Evolutionary conservation across 2,797 vertebrate genomes (phyloP).

Genomic region (Anguilla pacifica): DNA sequence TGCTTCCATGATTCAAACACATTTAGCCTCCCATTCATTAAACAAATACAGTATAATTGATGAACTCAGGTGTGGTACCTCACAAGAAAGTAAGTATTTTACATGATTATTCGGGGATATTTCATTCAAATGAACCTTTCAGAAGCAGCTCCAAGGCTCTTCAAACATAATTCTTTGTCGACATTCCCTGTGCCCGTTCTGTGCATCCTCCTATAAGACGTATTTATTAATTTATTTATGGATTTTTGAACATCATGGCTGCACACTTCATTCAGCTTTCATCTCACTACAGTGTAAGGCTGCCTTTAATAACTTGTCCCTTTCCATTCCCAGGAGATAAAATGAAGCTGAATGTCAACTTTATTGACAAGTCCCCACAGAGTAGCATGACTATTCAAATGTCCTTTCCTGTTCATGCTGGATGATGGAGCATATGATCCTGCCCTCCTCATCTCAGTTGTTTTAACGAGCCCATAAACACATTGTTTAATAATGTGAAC

Average conservation of each 20-base stretch:
- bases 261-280: background rate
- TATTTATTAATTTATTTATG: background rate
- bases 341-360: background rate
- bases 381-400: background rate
- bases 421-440: background rate
- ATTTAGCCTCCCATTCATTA: too few species aligned
- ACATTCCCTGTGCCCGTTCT: background rate
- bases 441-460: background rate
- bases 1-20: too few species aligned
- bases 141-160: background rate
- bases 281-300: background rate
- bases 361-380: background rate
- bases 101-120: background rate
- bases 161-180: background rate
- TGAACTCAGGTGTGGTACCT: background rate
- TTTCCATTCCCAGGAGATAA: background rate
- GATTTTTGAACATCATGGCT: background rate
- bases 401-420: background rate
- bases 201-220: background rate
- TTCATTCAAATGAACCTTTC: background rate
- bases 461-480: background rate
- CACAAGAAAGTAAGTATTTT: background rate
- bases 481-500: constrained; percentile 7
- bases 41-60: background rate
- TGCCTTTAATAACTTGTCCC: background rate